These are phyloP conservation scores for Lanistes nyassanus DNA, from an alignment of 1,140 invertebrate genomes.

Conservation along the genomic window DNA sequence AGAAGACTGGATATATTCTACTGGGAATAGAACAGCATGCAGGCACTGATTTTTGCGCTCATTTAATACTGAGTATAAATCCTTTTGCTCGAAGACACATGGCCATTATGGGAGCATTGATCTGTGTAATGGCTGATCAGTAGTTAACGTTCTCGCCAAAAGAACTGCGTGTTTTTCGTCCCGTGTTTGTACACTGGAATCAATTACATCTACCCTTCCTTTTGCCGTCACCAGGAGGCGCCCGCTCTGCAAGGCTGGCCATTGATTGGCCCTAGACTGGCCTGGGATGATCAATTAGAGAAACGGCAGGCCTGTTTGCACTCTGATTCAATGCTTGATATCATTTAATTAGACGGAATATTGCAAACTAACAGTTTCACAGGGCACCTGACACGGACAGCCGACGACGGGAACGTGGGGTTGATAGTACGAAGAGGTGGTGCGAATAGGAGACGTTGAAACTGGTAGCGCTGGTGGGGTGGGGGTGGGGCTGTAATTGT, in stretches of 20 bases:
- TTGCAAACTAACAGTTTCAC: neutral
- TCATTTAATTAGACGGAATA: slow-evolving; percentile 22
- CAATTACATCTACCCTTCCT: slow-evolving; percentile 4
- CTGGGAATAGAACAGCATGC: too few species aligned
- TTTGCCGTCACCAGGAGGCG: neutral
- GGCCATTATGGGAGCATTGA: too few species aligned
- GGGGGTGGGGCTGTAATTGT: too few species aligned
- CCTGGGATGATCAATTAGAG: slow-evolving; percentile 3
- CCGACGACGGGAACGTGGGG: neutral
- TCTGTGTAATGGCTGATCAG: too few species aligned
- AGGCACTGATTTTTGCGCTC: too few species aligned
- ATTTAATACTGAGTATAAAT: too few species aligned
- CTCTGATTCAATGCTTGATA: slow-evolving; percentile 15
- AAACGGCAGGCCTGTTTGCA: slow-evolving; percentile 11
- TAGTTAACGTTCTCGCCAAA: too few species aligned
- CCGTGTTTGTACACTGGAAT: slow-evolving; percentile 4
- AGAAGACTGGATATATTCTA: too few species aligned
- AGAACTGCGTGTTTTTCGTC: neutral
- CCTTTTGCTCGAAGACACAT: too few species aligned
- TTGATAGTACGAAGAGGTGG: neutral
- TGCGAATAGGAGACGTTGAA: too few species aligned
- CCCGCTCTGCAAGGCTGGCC: neutral
- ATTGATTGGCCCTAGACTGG: neutral
- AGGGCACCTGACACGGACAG: too few species aligned
- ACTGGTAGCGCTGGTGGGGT: neutral